Base-by-base conservation (phyloP, 1,140 invertebrate species). In the Ostrea denselamellosa region DNA sequence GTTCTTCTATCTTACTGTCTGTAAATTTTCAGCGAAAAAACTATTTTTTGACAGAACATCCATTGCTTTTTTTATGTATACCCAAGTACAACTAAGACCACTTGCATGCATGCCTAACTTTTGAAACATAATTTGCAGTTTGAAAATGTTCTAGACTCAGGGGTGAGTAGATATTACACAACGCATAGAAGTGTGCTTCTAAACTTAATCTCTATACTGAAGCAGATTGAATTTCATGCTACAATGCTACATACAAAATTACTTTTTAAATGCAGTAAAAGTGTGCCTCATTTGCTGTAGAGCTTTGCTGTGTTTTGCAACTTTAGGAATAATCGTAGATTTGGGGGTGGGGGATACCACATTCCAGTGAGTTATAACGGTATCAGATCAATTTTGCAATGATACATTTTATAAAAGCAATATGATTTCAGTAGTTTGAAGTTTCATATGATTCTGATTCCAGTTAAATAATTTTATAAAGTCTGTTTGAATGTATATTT, bases 121-220 rank as follows among this genome's bases (percentile, higher is more conserved):
- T 77, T 77, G 68, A 77, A 34, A 77, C 68, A 34, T 77, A 77
- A 77, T 77, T 77, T 77, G 25, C 68, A 77, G 68, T 77, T 77
- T 77, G 68, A 77, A 77, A 77, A 77, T 77, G 68, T 77, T 77
- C 68, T 77, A 77, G 25, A 25, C 28, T 77, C 68, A 12, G 68
- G 68, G 68, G 68, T 77, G 28, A 77, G 68, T 77, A 77, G 68
- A 22, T 25, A 77, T 34, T 77, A 77, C 68, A 77, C 68, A 14
- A 28, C 68, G 28, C 22, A 77, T 77, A 77, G 68, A 77, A 9
- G 68, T 77, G 68, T 77, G 68, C 68, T 77, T 77, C 25, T 28
- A 77, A 77, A 34, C 25, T 34, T 77, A 77, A 77, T 25, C 25
- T 71, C 25, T 77, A 25, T 77, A 77, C 28, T 77, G 22, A 28